Evolutionary conservation across 1,140 invertebrate genomes (phyloP), one percentile per base, ranked within the genome.

Genomic region (Onthophagus taurus): DNA sequence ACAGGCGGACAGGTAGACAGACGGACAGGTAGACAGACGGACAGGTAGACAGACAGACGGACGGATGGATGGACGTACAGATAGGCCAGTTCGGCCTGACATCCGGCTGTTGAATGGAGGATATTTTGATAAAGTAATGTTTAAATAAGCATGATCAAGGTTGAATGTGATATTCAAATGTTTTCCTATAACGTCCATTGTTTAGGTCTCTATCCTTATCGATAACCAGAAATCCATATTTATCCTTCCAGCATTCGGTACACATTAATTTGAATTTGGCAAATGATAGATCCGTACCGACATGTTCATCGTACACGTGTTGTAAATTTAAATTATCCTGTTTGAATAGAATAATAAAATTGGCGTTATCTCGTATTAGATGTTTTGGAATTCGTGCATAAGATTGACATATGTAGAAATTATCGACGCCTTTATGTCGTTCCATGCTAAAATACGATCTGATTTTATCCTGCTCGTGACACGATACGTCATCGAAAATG

Each of bases 331-430:
- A 6, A 30, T 43, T 31, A 35, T 50, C 41, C 33, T 44, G 41
- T 44, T 47, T 43, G 44, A 68, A 68, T 17, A 64, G 2, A 31
- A 63, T 48, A n/a, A 68, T 35, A 12, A 68, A 54, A 48, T 68
- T 67, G 3, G 57, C 54, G 51, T 65, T 68, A 51, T 67, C 62
- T 17, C 60, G 47, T 23, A 66, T 51, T n/a, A 67, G 43, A 51
- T 65, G 60, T 55, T 68, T 69, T 8, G 59, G 60, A 19, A 65
- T 63, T 31, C 49, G 46, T n/a, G 31, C 12, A 36, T 42, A 48
- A 2, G 34, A 29, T 37, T 48, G 46, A 20, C 33, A 42, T 12
- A 48, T 52, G 54, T 63, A 69, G 44, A 68, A 68, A 47, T 47
- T 47, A 46, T 67, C 62, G 19, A 64, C 52, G 20, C 52, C 30